Conservation (phyloP, 35 echinoderm and acorn worm genomes). For the Lytechinus pictus region DNA sequence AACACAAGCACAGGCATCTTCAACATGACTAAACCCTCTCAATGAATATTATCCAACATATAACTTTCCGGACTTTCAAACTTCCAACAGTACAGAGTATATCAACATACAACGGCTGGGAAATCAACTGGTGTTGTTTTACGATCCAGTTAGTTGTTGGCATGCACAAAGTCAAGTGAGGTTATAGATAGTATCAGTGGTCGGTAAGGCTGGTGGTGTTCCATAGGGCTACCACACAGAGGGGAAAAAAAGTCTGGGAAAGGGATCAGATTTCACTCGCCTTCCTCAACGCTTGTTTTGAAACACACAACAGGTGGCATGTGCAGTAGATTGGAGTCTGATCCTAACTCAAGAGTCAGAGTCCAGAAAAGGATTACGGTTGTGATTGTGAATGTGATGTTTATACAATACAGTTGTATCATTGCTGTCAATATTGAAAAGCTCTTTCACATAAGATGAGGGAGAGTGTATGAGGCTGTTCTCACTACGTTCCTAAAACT, state of each 20-base stretch:
- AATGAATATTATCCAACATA: constrained; percentile 20
- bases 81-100: background rate
- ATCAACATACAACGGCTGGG: background rate
- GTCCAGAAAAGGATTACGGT: background rate
- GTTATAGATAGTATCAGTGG: background rate
- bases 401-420: background rate
- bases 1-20: background rate
- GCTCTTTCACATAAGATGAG: background rate
- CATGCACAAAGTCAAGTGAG: background rate
- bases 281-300: background rate
- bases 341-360: background rate
- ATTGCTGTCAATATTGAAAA: background rate
- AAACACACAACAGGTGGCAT: background rate
- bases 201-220: background rate
- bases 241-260: constrained; percentile 8
- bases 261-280: background rate
- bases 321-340: background rate
- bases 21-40: background rate
- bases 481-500: no score
- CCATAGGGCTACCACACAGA: background rate
- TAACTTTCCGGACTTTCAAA: background rate
- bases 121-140: background rate
- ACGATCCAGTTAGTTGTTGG: background rate
- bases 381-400: background rate
- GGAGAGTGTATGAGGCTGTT: no score